Percentiles rank a stretch among this genome's conserved stretches.
These are phyloP conservation scores for Drosophila ochracea DNA, from an alignment of 2,888 invertebrate genomes.

Conservation along the genomic window DNA sequence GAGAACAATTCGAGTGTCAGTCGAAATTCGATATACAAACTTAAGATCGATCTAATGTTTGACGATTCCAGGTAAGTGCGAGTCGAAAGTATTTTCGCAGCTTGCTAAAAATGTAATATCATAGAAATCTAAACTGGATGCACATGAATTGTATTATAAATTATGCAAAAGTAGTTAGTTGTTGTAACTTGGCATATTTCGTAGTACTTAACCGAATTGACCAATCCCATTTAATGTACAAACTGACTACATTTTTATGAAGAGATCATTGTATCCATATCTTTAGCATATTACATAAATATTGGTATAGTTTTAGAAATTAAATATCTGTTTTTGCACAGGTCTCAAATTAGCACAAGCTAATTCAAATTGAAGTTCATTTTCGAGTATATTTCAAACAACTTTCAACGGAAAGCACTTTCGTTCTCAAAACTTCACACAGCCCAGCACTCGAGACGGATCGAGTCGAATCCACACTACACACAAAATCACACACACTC, in stretches of 20 bases:
- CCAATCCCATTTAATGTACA: background rate
- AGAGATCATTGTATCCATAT: background rate
- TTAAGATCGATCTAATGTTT: constrained; percentile 94
- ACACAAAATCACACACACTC: constrained; percentile 8
- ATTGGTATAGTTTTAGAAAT: background rate
- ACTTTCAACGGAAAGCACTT: constrained; percentile 67
- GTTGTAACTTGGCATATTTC: background rate
- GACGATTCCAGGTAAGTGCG: constrained; percentile 88
- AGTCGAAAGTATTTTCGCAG: background rate
- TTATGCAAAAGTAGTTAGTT: background rate
- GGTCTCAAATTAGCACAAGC: background rate
- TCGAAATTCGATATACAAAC: constrained; percentile 90
- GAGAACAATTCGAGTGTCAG: constrained; percentile 85
- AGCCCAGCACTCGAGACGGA: background rate
- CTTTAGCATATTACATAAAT: background rate
- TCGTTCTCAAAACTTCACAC: constrained; percentile 64
- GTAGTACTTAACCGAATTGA: background rate
- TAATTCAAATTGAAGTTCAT: background rate
- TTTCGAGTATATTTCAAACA: constrained; percentile 8
- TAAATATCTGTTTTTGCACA: background rate
- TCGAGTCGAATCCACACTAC: constrained; percentile 10
- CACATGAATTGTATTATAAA: background rate
- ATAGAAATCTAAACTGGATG: background rate
- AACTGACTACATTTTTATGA: background rate
- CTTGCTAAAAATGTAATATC: background rate